Conservation (phyloP, 2,888 invertebrate genomes). For the Xanthia togata region DNA sequence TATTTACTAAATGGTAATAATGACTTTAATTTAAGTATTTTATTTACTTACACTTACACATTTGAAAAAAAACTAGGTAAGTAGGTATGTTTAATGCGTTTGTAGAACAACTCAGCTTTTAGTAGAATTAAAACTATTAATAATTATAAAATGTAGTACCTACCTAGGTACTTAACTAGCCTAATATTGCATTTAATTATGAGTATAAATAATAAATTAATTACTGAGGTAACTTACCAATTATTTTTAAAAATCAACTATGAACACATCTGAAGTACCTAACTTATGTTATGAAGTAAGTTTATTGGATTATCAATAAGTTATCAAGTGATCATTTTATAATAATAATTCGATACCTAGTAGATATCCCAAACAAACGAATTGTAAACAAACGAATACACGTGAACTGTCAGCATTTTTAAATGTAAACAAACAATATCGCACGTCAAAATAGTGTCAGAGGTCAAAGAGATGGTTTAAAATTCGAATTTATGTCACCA, state of each 20-base stretch:
- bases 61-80: neutral
- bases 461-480: conserved; percentile 31
- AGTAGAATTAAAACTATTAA: neutral
- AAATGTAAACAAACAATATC: conserved; percentile 38
- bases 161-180: neutral
- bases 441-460: conserved; percentile 27
- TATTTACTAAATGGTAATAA: neutral
- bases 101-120: neutral
- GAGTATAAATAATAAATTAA: neutral
- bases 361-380: neutral
- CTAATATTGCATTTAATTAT: no score
- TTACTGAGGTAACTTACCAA: neutral
- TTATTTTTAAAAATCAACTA: neutral
- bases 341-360: neutral
- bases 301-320: neutral
- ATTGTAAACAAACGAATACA: conserved; percentile 13
- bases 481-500: conserved; percentile 12
- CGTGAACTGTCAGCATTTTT: neutral
- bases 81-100: neutral
- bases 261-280: neutral
- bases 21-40: neutral
- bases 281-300: neutral
- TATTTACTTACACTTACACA: no score
- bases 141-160: neutral
- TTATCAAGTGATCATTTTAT: neutral